Conservation (phyloP, 2,888 invertebrate genomes). For the Ceramica pisi region DNA sequence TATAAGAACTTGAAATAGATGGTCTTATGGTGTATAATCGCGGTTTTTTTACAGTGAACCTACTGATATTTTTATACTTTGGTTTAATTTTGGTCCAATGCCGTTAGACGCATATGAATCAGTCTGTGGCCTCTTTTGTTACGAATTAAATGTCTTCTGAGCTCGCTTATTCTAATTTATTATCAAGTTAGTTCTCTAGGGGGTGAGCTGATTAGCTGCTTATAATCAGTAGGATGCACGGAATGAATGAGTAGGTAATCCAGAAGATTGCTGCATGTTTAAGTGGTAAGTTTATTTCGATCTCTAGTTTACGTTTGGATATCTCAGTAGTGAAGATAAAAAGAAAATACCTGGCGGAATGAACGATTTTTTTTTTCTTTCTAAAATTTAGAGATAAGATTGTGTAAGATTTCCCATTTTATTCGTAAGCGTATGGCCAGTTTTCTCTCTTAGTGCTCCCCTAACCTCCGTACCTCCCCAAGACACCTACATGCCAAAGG, state of each 20-base stretch:
- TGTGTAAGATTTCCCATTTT: no score
- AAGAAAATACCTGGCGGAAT: not conserved
- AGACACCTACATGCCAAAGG: no score
- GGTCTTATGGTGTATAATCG: not conserved
- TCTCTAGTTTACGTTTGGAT: not conserved
- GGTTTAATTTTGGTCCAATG: constrained; percentile 64
- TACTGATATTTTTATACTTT: constrained; percentile 11
- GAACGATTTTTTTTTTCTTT: no score
- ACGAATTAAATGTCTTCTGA: constrained; percentile 52
- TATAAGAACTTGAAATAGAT: no score
- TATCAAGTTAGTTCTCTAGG: constrained; percentile 15
- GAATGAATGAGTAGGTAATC: constrained; percentile 11
- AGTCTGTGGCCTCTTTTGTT: constrained; percentile 58
- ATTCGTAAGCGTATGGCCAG: no score
- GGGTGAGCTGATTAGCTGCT: constrained; percentile 28
- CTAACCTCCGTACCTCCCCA: no score
- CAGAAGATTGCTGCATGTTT: not conserved
- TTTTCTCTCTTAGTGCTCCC: no score
- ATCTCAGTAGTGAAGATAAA: not conserved
- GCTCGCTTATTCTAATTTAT: constrained; percentile 52
- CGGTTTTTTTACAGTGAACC: not conserved
- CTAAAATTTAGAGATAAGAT: no score
- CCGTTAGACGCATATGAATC: constrained; percentile 72
- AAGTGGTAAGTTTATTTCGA: not conserved
- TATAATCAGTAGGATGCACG: constrained; percentile 17